Base-by-base conservation (phyloP, 2,888 invertebrate genomes). In the Hirtodrosophila confusa region DNA sequence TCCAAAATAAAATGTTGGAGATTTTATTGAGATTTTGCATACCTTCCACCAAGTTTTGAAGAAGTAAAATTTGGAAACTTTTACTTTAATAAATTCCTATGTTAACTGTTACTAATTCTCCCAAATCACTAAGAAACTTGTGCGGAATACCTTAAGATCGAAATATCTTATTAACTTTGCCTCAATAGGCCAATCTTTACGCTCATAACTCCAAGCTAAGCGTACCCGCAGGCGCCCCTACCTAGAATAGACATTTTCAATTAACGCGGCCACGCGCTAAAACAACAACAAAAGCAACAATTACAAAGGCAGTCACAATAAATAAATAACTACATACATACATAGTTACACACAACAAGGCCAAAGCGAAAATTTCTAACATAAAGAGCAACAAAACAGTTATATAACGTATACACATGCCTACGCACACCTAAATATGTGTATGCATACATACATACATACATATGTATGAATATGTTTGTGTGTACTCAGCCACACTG, bases 311-410 rank as follows among this genome's bases (percentile, higher is more conserved):
- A 11, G 39, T 8, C 33, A 39, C 36, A 45, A 45, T 31, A 31
- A 31, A 51, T 35, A 54, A 54, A 37, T 53, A 57, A 33, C n/a
- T 50, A 43, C 11, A 43, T 44, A 43, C 11, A 43, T 44, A 33
- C 37, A 24, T n/a, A 49, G 24, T 24, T 8, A 36, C 48, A 29
- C 24, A 29, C 73, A 29, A 29, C 73, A 66, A 76, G 77, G 77
- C 66, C 72, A 63, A 47, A 69, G 61, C 73, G 60, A 58, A 65
- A 72, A 72, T 54, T 66, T 58, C 49, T 61, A 63, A 77, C 61
- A 78, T 58, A 75, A 75, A 78, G 58, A 65, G 67, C 60, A 66
- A 58, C 63, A 71, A 62, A 73, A 62, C 61, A 57, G 44, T 67
- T 82, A 67, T 72, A 68, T 75, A 72, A 82, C 65, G 43, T 45